A percentile compares a stretch with the other conserved stretches of the same genome.
Conservation (phyloP, 2,797 vertebrate genomes). For the Catharus ustulatus region DNA sequence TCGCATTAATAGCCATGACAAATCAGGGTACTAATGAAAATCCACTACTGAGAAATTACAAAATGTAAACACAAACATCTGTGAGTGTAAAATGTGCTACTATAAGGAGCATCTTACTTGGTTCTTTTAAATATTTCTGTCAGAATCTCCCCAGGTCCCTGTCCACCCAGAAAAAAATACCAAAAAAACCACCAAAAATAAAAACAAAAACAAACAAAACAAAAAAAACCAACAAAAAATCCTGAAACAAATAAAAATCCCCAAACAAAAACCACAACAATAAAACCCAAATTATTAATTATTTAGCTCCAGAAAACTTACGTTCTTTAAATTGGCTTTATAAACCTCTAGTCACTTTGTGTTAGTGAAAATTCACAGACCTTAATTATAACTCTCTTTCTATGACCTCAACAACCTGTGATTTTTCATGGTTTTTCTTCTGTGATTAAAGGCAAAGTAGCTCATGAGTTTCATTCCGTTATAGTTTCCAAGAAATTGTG, state of each 20-base stretch:
- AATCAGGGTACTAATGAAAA: constrained; percentile 44
- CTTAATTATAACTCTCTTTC: neutral
- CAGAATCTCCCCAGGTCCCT: rapidly evolving
- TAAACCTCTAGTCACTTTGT: neutral
- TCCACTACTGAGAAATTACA: neutral
- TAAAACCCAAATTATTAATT: neutral
- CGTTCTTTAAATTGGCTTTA: neutral
- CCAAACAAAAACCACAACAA: neutral
- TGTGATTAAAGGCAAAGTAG: neutral
- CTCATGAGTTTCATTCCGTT: neutral
- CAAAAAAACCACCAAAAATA: neutral
- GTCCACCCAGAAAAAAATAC: rapidly evolving
- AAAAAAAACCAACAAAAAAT: no score
- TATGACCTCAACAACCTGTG: neutral
- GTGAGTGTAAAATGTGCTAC: neutral
- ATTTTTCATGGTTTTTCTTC: neutral
- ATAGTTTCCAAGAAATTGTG: neutral
- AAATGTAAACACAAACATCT: neutral
- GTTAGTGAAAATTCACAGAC: neutral
- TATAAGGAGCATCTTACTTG: neutral
- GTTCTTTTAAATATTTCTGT: neutral
- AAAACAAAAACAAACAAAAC: neutral
- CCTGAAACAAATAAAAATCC: neutral
- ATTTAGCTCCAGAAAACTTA: neutral
- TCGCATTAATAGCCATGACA: neutral